Conservation (phyloP, 2,113 vertebrate genomes). For the Uria lomvia region DNA sequence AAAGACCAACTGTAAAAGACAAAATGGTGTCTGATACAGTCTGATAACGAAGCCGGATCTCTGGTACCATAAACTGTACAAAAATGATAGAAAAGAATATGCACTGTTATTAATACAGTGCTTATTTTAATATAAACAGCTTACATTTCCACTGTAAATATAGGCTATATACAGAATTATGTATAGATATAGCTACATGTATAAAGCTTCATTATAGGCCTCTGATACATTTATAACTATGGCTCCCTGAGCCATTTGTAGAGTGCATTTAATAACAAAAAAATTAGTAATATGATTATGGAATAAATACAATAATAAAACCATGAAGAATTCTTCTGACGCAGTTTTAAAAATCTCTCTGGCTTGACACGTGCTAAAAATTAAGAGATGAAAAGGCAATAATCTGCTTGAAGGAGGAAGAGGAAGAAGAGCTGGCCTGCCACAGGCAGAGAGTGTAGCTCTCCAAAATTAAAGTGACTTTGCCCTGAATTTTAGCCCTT, state of each 20-base stretch:
- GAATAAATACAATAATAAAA: constrained; percentile 83
- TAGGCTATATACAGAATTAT: constrained; percentile 86
- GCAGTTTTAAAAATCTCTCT: constrained; percentile 55
- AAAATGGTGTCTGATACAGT: constrained; percentile 26
- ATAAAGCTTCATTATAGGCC: constrained; percentile 88
- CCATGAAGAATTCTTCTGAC: constrained; percentile 66
- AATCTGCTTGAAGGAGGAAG: constrained; percentile 59
- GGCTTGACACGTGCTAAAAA: constrained; percentile 73
- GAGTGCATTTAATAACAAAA: constrained; percentile 83
- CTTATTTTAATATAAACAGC: constrained; percentile 87
- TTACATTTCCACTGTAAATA: constrained; percentile 87
- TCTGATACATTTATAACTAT: constrained; percentile 84
- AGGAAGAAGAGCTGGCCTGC: constrained; percentile 65
- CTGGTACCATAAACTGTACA: constrained; percentile 78
- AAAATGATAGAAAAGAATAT: constrained; percentile 75
- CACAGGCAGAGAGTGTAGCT: constrained; percentile 67
- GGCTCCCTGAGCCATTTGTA: constrained; percentile 86
- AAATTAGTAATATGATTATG: constrained; percentile 74
- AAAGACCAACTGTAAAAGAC: constrained; percentile 54
- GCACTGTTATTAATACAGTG: constrained; percentile 79
- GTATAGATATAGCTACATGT: constrained; percentile 85
- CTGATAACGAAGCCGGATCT: constrained; percentile 67
- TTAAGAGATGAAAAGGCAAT: constrained; percentile 72
- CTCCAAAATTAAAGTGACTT: constrained; percentile 60
- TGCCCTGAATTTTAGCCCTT: constrained; percentile 80